A percentile compares a stretch with the other conserved stretches of the same genome.
These are phyloP conservation scores for Diplazon laetatorius DNA, from an alignment of 2,888 invertebrate genomes.

Conservation along the genomic window DNA sequence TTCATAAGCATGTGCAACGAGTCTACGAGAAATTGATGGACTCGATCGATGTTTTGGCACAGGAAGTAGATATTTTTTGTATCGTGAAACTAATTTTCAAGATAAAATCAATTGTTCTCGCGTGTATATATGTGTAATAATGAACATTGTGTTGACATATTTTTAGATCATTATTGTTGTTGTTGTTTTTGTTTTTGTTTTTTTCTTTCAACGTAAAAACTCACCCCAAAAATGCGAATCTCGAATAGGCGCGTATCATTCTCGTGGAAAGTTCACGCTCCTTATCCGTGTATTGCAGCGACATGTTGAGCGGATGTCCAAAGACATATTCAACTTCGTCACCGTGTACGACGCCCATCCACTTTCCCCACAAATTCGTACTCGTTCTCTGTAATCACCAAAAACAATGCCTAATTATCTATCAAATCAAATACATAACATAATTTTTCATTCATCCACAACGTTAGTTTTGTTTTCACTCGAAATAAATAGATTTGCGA, in stretches of 20 bases:
- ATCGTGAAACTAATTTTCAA: too few species aligned
- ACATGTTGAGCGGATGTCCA: conserved; percentile 96
- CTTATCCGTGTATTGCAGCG: conserved; percentile 92
- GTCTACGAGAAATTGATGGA: too few species aligned
- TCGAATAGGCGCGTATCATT: conserved; percentile 96
- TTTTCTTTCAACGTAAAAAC: conserved; percentile 80
- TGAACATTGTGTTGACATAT: too few species aligned
- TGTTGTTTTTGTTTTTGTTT: too few species aligned
- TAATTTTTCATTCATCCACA: neutral
- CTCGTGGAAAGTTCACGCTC: conserved; percentile 94
- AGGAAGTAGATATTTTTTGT: too few species aligned
- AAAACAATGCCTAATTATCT: conserved; percentile 27
- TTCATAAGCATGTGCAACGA: too few species aligned
- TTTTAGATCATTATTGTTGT: neutral
- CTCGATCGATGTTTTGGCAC: too few species aligned
- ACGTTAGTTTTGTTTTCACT: neutral
- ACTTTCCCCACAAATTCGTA: conserved; percentile 97
- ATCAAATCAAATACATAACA: neutral
- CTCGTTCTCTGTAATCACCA: conserved; percentile 90
- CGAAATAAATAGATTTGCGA: neutral
- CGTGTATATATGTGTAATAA: too few species aligned
- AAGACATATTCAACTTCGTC: conserved; percentile 99
- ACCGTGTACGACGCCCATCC: conserved; percentile 99
- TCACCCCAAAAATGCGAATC: conserved; percentile 97
- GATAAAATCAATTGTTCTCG: too few species aligned